Base-by-base conservation (phyloP, 2,113 vertebrate species). In the Elaphurus davidianus region DNA sequence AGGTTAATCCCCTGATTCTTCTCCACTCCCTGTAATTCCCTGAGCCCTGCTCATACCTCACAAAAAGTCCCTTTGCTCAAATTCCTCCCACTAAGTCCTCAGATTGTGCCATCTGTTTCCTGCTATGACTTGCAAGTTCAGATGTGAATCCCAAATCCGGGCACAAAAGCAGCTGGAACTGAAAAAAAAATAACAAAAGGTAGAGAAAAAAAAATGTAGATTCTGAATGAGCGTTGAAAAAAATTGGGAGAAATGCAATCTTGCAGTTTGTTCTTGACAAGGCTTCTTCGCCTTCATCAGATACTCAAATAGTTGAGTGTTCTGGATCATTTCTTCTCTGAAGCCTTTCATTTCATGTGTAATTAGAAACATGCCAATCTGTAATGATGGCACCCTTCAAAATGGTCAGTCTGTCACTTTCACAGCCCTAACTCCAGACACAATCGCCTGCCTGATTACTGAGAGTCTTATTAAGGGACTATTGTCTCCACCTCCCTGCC, bases 381-480 rank as follows among this genome's bases (percentile, higher is more conserved):
- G 74, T 64, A 82, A 97, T 82, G 90, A 97, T 3, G n/a, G 91
- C 96, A 92, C 74, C 88, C 94, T 94, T 96, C 87, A 95, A 50
- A 88, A 64, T 28, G 97, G 96, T 78, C 97, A 96, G 92, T 96
- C 90, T 96, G 91, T 92, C 90, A 83, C 91, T 96, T 96, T 43
- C 78, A 30, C 50, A 57, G 90, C 57, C 60, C 90, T 62, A 59
- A 83, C 52, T 45, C 30, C 6, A 95, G 84, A 97, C 91, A 98
- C 96, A 98, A 98, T 96, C 47, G 97, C 96, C 79, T 97, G 83
- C 74, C 89, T 98, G 97, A 98, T 98, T 97, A 97, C 96, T 59
- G 81, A 87, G 82, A 94, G 78, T 74, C 93, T 96, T 95, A 98
- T 98, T 98, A 98, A 97, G 97, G 64, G 83, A 47, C 89, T 91